phyloP scores from a whole-genome alignment of 2,797 vertebrate genomes.

The Kryptopterus vitreolus region DNA sequence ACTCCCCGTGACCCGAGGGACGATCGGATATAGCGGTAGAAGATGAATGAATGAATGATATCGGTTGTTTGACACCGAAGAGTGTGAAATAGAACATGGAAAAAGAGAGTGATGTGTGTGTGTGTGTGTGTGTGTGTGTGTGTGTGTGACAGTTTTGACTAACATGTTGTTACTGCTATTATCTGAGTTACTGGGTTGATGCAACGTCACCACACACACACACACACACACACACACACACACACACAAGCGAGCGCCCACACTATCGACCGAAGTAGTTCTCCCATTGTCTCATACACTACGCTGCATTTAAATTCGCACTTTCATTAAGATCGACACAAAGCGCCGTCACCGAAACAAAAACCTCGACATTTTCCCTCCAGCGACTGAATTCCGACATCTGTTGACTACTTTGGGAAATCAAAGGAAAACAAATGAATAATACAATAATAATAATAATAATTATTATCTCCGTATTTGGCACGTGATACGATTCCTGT shows the following conservation, averaged over 20 bases:
- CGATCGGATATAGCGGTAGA: too few species aligned
- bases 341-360: neutral
- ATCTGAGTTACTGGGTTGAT: slow-evolving; percentile 7
- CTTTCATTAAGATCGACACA: neutral
- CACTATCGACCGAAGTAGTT: neutral
- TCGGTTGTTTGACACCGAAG: too few species aligned
- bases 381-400: neutral
- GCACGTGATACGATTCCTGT: neutral
- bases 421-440: neutral
- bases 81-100: too few species aligned
- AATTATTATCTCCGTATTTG: neutral
- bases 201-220: neutral
- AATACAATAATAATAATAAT: neutral
- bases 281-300: neutral
- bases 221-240: slow-evolving; percentile 10
- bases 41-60: too few species aligned
- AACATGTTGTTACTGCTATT: slow-evolving; percentile 1
- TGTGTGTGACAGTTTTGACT: neutral
- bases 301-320: neutral
- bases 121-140: too few species aligned
- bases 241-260: neutral
- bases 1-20: too few species aligned
- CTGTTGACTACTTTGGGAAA: neutral
- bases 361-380: neutral
- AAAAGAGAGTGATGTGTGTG: too few species aligned